A percentile compares a stretch with the other conserved stretches of the same genome.
Evolutionary conservation across 2,113 vertebrate genomes (phyloP).

Genomic region (Perccottus glenii): DNA sequence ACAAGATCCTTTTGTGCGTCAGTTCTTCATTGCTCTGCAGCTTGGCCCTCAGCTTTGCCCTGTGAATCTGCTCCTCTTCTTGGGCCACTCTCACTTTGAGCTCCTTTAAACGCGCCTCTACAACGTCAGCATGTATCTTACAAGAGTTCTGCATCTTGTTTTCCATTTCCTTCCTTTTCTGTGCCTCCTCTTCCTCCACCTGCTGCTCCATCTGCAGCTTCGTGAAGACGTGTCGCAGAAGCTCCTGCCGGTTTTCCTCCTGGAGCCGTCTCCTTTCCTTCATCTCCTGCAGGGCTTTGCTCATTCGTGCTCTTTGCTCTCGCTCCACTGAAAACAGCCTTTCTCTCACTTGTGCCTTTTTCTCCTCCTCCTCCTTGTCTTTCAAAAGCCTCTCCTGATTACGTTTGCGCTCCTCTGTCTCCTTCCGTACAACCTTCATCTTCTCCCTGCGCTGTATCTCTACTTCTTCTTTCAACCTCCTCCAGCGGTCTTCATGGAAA

Average conservation of each 20-base stretch:
- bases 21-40: conserved; percentile 53
- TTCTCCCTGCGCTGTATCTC: conserved; percentile 50
- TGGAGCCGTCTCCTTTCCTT: conserved; percentile 57
- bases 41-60: conserved; percentile 48
- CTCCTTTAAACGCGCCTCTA: conserved; percentile 52
- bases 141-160: conserved; percentile 53
- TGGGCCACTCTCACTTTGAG: conserved; percentile 52
- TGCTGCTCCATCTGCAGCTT: conserved; percentile 75
- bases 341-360: conserved; percentile 50
- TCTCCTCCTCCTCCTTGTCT: conserved; percentile 54
- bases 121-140: conserved; percentile 41
- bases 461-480: conserved; percentile 60
- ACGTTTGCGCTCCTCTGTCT: conserved; percentile 56
- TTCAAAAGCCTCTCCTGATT: conserved; percentile 60
- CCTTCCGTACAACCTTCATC: conserved; percentile 33
- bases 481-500: conserved; percentile 50
- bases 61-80: conserved; percentile 66
- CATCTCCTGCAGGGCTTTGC: conserved; percentile 44
- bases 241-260: conserved; percentile 69
- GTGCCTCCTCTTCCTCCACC: conserved; percentile 64
- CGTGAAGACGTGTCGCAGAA: conserved; percentile 73
- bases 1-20: conserved; percentile 59
- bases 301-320: conserved; percentile 61
- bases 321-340: conserved; percentile 45
- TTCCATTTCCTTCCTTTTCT: conserved; percentile 67